Percentiles rank a stretch among this genome's conserved stretches.
phyloP scores from a whole-genome alignment of 2,797 vertebrate genomes.

The Falco rusticolus region DNA sequence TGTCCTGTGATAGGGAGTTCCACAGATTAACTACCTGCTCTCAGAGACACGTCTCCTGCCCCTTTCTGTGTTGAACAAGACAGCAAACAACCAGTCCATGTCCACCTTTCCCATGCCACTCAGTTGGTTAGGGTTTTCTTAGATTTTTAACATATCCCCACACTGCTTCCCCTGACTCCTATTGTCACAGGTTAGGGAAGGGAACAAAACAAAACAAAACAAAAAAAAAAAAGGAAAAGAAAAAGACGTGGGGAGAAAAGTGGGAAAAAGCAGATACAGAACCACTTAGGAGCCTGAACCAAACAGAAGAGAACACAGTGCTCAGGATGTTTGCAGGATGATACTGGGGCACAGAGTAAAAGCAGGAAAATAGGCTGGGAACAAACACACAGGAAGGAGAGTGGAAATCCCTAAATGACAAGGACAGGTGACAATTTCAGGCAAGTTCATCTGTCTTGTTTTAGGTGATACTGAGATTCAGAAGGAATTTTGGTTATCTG shows the following conservation, averaged over 20 bases:
- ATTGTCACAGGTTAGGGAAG: not conserved
- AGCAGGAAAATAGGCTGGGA: not conserved
- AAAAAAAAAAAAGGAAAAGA: not conserved
- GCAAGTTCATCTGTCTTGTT: not conserved
- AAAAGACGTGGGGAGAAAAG: not conserved
- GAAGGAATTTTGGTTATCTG: not conserved
- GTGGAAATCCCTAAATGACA: not conserved
- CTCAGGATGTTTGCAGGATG: not conserved
- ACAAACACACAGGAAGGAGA: not conserved
- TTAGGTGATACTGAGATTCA: not conserved
- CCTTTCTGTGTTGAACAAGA: not conserved
- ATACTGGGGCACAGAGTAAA: not conserved
- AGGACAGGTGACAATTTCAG: not conserved
- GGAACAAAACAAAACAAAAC: not conserved
- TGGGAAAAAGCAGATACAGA: not conserved
- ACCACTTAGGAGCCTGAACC: not conserved
- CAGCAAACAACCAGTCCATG: not conserved
- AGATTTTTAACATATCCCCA: not conserved
- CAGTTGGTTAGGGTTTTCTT: rapidly evolving
- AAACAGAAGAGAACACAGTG: not conserved
- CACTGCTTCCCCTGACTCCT: not conserved
- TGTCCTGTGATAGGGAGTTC: not conserved
- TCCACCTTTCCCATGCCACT: not conserved
- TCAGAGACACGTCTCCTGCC: not conserved
- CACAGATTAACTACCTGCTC: not conserved